phyloP scores from a whole-genome alignment of 2,797 vertebrate genomes.

The Leptatherina wallacei region DNA sequence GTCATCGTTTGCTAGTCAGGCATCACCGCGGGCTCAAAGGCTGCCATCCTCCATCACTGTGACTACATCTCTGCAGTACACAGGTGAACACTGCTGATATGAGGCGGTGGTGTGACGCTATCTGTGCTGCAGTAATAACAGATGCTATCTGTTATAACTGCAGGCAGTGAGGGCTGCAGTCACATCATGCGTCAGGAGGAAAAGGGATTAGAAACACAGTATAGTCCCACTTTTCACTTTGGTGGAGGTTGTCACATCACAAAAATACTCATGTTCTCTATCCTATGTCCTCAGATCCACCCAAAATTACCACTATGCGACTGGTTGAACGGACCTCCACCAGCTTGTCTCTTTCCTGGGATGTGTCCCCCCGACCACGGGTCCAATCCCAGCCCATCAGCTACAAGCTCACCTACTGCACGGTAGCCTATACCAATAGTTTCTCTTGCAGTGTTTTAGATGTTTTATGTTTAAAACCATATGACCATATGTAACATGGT shows the following conservation, averaged over 20 bases:
- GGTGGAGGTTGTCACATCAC: not conserved
- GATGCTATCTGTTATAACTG: slow-evolving; percentile 39
- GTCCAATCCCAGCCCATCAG: slow-evolving; percentile 81
- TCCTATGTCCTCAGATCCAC: slow-evolving; percentile 85
- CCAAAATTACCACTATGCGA: slow-evolving; percentile 87
- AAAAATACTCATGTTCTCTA: slow-evolving; percentile 9
- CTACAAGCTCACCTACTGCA: slow-evolving; percentile 93
- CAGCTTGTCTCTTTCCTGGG: slow-evolving; percentile 91
- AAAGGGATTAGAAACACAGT: slow-evolving; percentile 11
- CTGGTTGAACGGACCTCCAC: slow-evolving; percentile 85
- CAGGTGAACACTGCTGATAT: slow-evolving; percentile 82
- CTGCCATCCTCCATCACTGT: slow-evolving; percentile 81
- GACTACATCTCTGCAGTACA: slow-evolving; percentile 90
- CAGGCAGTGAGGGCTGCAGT: slow-evolving; percentile 3
- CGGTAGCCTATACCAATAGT: slow-evolving; percentile 69
- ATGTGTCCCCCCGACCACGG: slow-evolving; percentile 77
- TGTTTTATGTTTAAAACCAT: not conserved
- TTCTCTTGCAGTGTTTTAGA: not conserved
- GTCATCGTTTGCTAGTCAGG: slow-evolving; percentile 77
- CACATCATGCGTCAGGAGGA: not conserved
- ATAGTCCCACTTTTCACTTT: not conserved
- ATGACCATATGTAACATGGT: not conserved
- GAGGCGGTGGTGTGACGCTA: slow-evolving; percentile 15
- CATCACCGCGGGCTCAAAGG: slow-evolving; percentile 50
- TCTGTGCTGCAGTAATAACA: slow-evolving; percentile 27